Percentiles rank a stretch among this genome's conserved stretches.
Evolutionary conservation across 1,140 invertebrate genomes (phyloP).

Genomic region (Vollenhovia emeryi): DNA sequence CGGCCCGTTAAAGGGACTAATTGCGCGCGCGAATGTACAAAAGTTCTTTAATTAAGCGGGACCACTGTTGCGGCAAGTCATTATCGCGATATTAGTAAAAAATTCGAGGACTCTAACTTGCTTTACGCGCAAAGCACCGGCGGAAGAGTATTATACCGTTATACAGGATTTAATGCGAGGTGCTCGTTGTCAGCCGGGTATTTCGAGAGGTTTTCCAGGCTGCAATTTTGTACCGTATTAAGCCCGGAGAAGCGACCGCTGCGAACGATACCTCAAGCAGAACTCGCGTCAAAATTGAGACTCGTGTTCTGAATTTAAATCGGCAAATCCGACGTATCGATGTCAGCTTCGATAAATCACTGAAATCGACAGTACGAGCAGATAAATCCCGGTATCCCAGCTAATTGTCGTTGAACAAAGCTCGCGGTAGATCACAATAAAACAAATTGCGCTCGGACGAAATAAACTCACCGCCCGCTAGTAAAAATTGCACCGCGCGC

Average conservation of each 20-base stretch:
- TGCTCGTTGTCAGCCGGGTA: constrained; percentile 59
- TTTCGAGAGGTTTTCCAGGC: constrained; percentile 63
- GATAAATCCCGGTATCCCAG: not conserved
- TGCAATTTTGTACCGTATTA: constrained; percentile 74
- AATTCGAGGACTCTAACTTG: constrained; percentile 45
- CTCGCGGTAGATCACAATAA: not conserved
- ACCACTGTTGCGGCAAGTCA: constrained; percentile 33
- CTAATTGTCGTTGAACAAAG: not conserved
- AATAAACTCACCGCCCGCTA: not conserved
- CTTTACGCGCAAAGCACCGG: constrained; percentile 6
- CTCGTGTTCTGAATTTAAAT: not conserved
- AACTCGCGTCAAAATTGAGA: constrained; percentile 1
- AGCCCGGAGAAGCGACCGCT: constrained; percentile 13
- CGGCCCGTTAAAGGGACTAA: constrained; percentile 48
- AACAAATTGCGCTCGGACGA: too few species aligned
- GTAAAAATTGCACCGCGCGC: not conserved
- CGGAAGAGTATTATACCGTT: constrained; percentile 57
- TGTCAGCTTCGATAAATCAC: not conserved
- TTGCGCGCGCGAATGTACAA: constrained; percentile 21
- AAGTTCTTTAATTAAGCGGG: constrained; percentile 54
- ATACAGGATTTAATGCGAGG: constrained; percentile 67
- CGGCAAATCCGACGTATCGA: not conserved
- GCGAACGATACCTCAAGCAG: constrained; percentile 15
- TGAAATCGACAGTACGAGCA: not conserved
- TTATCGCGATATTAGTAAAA: constrained; percentile 56